Conservation (phyloP, 1,140 invertebrate genomes). For the Rhizoglyphus robini region DNA sequence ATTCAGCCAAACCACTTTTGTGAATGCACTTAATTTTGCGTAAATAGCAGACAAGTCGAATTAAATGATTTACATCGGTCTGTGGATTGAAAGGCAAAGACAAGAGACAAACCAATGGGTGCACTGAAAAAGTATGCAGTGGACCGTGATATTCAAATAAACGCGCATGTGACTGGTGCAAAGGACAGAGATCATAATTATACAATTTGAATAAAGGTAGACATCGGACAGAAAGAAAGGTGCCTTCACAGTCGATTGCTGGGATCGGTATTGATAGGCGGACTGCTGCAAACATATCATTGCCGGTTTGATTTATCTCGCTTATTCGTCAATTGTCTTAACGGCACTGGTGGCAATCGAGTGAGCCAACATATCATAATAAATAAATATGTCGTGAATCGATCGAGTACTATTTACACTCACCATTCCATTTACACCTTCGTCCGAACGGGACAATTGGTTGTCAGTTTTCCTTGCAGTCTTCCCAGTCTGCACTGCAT, state of each 20-base stretch:
- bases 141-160: conserved; percentile 3
- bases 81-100: no score
- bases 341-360: background rate
- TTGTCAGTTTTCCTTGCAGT: background rate
- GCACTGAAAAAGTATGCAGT: no score
- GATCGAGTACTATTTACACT: background rate
- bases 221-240: no score
- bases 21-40: no score
- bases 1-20: no score
- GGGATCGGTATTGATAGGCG: background rate
- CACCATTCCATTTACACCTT: conserved; percentile 6
- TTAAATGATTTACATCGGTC: no score
- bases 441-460: background rate
- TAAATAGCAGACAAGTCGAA: no score
- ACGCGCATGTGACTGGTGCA: background rate
- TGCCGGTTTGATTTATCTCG: background rate
- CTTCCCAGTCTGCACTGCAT: background rate
- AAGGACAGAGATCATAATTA: background rate
- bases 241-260: background rate
- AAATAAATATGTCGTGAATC: conserved; percentile 1
- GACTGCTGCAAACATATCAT: background rate
- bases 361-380: background rate
- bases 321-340: background rate
- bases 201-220: background rate
- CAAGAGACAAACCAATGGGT: no score